Conservation (phyloP, 1,140 invertebrate genomes). For the Plectrocnemia conspersa region DNA sequence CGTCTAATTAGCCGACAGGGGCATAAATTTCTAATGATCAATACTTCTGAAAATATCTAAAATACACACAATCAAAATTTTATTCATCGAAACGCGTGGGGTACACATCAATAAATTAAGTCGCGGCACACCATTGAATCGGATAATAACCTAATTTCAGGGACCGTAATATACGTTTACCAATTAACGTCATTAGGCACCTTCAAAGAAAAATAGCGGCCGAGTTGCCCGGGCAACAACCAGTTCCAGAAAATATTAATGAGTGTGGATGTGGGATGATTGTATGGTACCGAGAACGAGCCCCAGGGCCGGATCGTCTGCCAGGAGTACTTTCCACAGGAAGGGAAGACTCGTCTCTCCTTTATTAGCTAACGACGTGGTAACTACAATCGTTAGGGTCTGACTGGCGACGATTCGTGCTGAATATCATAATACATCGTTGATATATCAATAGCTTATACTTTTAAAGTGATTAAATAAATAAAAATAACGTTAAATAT, state of each 20-base stretch:
- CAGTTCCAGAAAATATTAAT: conserved; percentile 16
- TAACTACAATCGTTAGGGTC: conserved; percentile 34
- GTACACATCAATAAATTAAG: too few relatives aligned
- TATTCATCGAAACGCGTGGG: too few relatives aligned
- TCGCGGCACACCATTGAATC: conserved; percentile 7
- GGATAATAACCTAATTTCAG: conserved; percentile 19
- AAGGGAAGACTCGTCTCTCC: conserved; percentile 24
- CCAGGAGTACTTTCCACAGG: too few relatives aligned
- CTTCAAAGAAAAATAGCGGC: conserved; percentile 22
- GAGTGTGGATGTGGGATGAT: neutral
- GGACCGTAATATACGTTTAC: conserved; percentile 27
- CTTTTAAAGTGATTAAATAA: too few relatives aligned
- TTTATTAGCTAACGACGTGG: conserved; percentile 37
- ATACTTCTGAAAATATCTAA: too few relatives aligned
- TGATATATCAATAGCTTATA: neutral
- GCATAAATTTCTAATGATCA: too few relatives aligned
- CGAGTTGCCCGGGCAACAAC: conserved; percentile 24
- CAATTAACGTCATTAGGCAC: conserved; percentile 33
- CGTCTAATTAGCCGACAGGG: too few relatives aligned
- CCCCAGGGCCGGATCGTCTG: neutral
- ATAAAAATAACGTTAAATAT: too few relatives aligned
- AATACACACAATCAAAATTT: too few relatives aligned
- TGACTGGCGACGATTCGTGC: conserved; percentile 2
- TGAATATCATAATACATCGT: neutral
- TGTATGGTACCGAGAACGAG: conserved; percentile 5